These are phyloP conservation scores for Molanna angustata DNA, from an alignment of 2,888 invertebrate species.

Conservation along the genomic window DNA sequence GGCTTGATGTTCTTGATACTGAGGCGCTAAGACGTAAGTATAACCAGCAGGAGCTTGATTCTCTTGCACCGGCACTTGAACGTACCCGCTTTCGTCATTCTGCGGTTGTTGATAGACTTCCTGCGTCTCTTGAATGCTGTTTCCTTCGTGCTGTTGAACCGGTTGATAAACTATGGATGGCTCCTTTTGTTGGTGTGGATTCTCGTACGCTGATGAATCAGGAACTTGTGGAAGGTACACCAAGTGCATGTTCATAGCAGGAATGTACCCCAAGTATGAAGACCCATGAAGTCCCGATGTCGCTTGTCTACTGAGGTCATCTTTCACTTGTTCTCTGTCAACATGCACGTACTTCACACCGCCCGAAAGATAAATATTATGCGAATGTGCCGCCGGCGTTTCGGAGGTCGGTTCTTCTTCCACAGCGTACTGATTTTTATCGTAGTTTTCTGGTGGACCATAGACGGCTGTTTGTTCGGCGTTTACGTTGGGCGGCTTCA, in stretches of 20 bases:
- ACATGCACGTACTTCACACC: conserved; percentile 4
- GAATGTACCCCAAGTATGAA: conserved; percentile 43
- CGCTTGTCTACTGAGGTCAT: conserved; percentile 15
- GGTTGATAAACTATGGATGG: conserved; percentile 12
- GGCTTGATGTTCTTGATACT: not conserved
- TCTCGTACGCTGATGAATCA: conserved; percentile 12
- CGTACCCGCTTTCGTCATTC: conserved; percentile 7
- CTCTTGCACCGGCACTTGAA: conserved; percentile 6
- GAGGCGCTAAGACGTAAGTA: conserved; percentile 3
- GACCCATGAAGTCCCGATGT: conserved; percentile 31
- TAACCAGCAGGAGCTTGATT: not conserved
- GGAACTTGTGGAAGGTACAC: conserved; percentile 25
- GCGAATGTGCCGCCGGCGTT: conserved; percentile 13
- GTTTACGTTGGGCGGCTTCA: conserved; percentile 13
- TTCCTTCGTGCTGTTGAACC: not conserved
- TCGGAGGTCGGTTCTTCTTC: conserved; percentile 28
- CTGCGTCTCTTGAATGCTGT: not conserved
- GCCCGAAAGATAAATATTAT: not conserved
- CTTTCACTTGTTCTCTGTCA: conserved; percentile 10
- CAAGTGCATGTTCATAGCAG: conserved; percentile 31
- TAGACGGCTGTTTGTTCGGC: conserved; percentile 22
- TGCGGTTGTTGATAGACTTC: conserved; percentile 1
- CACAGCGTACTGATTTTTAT: conserved; percentile 27
- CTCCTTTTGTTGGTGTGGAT: conserved; percentile 18
- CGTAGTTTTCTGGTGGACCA: conserved; percentile 6